A percentile compares a stretch with the other conserved stretches of the same genome.
Evolutionary conservation across 2,797 vertebrate species (phyloP).

Genomic region (Ctenosaura bakeri): DNA sequence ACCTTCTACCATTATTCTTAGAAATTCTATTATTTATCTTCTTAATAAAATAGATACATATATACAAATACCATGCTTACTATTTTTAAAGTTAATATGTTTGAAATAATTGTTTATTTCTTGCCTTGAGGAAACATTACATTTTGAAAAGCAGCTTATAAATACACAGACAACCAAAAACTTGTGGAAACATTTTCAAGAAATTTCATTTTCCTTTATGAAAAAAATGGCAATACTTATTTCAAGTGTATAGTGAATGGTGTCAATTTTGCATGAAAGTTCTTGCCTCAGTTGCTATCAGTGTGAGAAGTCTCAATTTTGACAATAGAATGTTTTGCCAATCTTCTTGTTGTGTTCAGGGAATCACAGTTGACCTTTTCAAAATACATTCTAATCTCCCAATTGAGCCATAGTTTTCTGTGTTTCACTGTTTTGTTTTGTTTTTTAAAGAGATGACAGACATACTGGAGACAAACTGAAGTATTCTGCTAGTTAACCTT

Average conservation of each 20-base stretch:
- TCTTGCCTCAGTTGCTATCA: neutral
- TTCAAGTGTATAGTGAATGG: neutral
- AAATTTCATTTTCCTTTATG: too few species aligned
- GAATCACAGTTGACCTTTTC: slow-evolving; percentile 35
- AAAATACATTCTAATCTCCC: slow-evolving; percentile 28
- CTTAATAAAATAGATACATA: too few species aligned
- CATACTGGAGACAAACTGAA: slow-evolving; percentile 4
- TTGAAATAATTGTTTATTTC: neutral
- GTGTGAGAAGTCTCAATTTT: slow-evolving; percentile 4
- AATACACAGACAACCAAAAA: neutral
- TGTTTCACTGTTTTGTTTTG: neutral
- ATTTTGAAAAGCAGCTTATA: neutral
- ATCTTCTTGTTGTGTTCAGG: neutral
- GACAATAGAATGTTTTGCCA: slow-evolving; percentile 7
- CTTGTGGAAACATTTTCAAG: neutral
- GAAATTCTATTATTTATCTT: too few species aligned
- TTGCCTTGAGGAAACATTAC: neutral
- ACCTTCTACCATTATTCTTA: too few species aligned
- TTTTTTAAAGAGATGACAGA: neutral
- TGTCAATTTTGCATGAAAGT: neutral
- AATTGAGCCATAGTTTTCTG: slow-evolving; percentile 7
- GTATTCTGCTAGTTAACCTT: neutral
- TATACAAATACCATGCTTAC: neutral
- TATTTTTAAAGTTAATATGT: neutral
- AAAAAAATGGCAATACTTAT: neutral